phyloP scores from a whole-genome alignment of 2,797 vertebrate genomes.

The Pseudopleuronectes americanus region DNA sequence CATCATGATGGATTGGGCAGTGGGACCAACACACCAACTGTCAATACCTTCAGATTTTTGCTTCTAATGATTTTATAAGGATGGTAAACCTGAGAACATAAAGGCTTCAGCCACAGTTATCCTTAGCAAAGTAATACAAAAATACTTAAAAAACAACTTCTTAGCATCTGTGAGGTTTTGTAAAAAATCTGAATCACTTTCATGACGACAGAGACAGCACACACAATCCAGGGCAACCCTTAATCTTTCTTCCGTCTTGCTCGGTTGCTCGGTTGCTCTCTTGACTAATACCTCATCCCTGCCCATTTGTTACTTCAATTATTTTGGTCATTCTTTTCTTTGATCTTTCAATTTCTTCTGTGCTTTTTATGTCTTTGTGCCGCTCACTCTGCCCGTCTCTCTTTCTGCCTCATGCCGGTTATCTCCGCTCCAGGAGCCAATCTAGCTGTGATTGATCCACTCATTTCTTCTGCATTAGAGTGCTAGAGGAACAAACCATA shows the following conservation, averaged over 20 bases:
- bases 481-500: slow-evolving; percentile 68
- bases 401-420: slow-evolving; percentile 50
- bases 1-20: too few relatives aligned
- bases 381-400: slow-evolving; percentile 19
- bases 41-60: too few relatives aligned
- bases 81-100: neutral
- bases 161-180: neutral
- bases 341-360: slow-evolving; percentile 43
- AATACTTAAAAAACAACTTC: neutral
- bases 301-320: slow-evolving; percentile 49
- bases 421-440: slow-evolving; percentile 75
- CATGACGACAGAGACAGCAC: slow-evolving; percentile 19
- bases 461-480: slow-evolving; percentile 85
- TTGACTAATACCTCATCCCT: slow-evolving; percentile 38
- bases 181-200: too few relatives aligned
- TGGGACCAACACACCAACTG: too few relatives aligned
- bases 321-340: slow-evolving; percentile 57
- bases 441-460: slow-evolving; percentile 83
- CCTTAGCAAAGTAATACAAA: too few relatives aligned
- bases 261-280: slow-evolving; percentile 14
- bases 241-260: slow-evolving; percentile 11
- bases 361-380: slow-evolving; percentile 43
- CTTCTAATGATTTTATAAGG: too few relatives aligned
- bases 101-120: neutral
- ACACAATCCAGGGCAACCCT: slow-evolving; percentile 4